A percentile compares a stretch with the other conserved stretches of the same genome.
Evolutionary conservation across 1,140 invertebrate species (phyloP).

Genomic region (Eubasilissa regina): DNA sequence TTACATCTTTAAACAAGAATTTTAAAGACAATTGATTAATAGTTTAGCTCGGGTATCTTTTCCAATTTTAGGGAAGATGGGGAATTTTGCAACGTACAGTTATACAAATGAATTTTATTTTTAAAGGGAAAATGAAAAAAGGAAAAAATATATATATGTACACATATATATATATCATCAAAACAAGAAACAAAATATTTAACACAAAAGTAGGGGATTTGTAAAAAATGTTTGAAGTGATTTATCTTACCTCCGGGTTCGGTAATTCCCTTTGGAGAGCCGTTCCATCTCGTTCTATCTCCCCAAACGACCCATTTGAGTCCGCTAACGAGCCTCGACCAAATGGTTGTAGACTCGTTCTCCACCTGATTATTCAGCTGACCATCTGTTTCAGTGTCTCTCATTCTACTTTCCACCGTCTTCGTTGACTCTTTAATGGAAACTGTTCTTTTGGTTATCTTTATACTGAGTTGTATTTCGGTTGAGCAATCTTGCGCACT

Average conservation of each 20-base stretch:
- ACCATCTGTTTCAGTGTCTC: not conserved
- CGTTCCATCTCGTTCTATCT: constrained; percentile 22
- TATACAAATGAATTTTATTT: too few species aligned
- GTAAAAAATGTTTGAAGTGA: constrained; percentile 32
- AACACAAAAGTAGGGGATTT: constrained; percentile 14
- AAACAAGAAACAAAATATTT: constrained; percentile 25
- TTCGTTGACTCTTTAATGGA: constrained; percentile 57
- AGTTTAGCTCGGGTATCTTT: too few species aligned
- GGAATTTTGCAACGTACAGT: too few species aligned
- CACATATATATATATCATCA: too few species aligned
- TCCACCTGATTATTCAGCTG: constrained; percentile 31
- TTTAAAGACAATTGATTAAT: too few species aligned
- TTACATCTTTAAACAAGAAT: too few species aligned
- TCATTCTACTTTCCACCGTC: not conserved
- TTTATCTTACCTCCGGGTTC: constrained; percentile 36
- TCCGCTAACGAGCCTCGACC: constrained; percentile 55
- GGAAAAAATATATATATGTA: too few species aligned
- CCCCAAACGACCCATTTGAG: constrained; percentile 59
- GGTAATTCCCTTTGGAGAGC: constrained; percentile 26
- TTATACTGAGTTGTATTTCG: constrained; percentile 71
- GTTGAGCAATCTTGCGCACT: constrained; percentile 66
- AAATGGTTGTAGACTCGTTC: constrained; percentile 57
- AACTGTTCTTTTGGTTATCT: constrained; percentile 69
- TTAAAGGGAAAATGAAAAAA: too few species aligned
- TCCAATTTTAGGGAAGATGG: too few species aligned